Base-by-base conservation (phyloP, 2,797 vertebrate genomes). In the Enteromius mattozi region DNA sequence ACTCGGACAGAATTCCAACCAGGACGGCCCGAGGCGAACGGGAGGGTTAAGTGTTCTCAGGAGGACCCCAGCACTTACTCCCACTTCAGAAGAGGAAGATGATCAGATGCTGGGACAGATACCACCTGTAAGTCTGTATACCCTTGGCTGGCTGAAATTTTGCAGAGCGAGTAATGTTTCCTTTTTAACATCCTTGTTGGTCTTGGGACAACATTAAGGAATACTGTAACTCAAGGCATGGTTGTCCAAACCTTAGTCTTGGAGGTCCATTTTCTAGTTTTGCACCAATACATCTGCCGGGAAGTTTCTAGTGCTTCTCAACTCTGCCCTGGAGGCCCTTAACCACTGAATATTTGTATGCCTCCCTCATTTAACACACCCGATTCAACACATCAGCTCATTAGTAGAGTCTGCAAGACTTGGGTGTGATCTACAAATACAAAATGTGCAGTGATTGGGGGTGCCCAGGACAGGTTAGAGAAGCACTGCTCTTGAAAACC, bases 41-140 rank as follows among this genome's bases (percentile, higher is more conserved):
- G 93, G 0, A 87, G 94, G 54, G 88, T 37, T 86, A 33, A 81
- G 77, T 4, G n/a, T 95, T 45, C 89, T 96, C 82, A 94, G 93
- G 88, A 93, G 95, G 81, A 94, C 93, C 47, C 92, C 94, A 0
- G 93, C 94, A 0, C 92, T 95, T 2, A 93, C 93, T 0, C 94
- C 95, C 0, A 92, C 93, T 3, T 95, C 95, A 3, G 91, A 91
- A 33, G 95, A 96, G 54, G 95, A 96, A 80, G 95, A 95, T 16
- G 94, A 95, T 56, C 85, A 91, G 86, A 90, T 93, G 76, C 89
- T 96, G 0, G 82, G 87, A 72, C 85, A 82, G 8, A 88, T 89
- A 84, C 89, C 89, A 37, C 89, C 93, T 63, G 94, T 95, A 89
- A 72, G 86, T 86, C 80, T 49, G 33, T 47, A 16, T 45, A 42